Evolutionary conservation across 2,113 vertebrate genomes (phyloP).

Genomic region (Atherinomorus stipes): DNA sequence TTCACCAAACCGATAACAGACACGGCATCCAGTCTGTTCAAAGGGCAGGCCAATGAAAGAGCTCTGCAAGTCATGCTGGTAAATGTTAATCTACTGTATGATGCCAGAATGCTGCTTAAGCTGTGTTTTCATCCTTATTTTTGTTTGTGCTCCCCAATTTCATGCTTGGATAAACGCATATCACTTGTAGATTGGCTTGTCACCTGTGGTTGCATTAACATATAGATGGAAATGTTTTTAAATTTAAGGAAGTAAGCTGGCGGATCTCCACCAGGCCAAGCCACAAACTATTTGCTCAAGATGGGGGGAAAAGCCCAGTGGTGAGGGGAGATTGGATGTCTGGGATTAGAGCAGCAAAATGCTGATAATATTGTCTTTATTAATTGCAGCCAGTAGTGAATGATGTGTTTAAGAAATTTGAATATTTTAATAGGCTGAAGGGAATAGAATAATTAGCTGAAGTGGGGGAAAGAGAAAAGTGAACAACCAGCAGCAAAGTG

Average conservation of each 20-base stretch:
- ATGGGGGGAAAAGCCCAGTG: constrained; percentile 19
- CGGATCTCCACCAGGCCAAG: constrained; percentile 33
- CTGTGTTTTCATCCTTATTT: constrained; percentile 59
- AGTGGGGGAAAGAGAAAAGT: constrained; percentile 37
- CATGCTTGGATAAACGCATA: constrained; percentile 67
- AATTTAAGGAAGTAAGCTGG: constrained; percentile 54
- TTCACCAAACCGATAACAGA: constrained; percentile 24
- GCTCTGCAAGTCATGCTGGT: constrained; percentile 37
- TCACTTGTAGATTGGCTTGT: constrained; percentile 71
- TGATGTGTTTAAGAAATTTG: constrained; percentile 53
- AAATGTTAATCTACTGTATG: constrained; percentile 45
- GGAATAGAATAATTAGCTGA: constrained; percentile 68
- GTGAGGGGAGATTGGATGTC: constrained; percentile 54
- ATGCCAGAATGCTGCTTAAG: constrained; percentile 46
- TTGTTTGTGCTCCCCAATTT: constrained; percentile 79
- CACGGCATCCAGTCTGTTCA: constrained; percentile 23
- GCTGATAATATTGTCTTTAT: constrained; percentile 69
- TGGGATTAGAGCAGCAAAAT: constrained; percentile 59
- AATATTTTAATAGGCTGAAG: constrained; percentile 66
- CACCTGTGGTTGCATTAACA: constrained; percentile 78
- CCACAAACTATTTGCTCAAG: constrained; percentile 45
- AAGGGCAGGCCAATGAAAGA: constrained; percentile 19
- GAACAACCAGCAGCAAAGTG: constrained; percentile 47
- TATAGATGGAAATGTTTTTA: constrained; percentile 79
- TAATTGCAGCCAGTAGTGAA: constrained; percentile 67